Conservation (phyloP, 2,113 vertebrate species). For the Brachionichthys hirsutus region DNA sequence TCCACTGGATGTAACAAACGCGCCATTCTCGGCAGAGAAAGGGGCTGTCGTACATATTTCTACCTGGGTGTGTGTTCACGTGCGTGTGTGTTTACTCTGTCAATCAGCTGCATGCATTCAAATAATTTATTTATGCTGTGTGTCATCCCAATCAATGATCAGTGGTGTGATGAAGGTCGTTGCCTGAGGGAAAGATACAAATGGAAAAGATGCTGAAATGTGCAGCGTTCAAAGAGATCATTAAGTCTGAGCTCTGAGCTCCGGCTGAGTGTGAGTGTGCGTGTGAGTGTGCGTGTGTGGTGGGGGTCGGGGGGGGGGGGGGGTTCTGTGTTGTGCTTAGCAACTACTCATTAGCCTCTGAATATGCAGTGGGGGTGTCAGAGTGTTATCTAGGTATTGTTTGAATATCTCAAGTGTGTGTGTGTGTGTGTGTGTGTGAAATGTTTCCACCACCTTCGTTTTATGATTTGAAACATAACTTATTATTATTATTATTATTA, state of each 20-base stretch:
- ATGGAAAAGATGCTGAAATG: conserved; percentile 39
- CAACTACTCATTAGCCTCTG: conserved; percentile 58
- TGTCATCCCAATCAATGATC: conserved; percentile 50
- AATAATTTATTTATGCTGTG: conserved; percentile 58
- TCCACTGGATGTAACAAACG: conserved; percentile 22
- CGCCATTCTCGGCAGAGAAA: conserved; percentile 12
- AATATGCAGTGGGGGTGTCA: conserved; percentile 48
- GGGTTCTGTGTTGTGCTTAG: conserved; percentile 22
- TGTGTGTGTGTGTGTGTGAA: neutral
- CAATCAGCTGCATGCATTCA: neutral
- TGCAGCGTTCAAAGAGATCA: conserved; percentile 53
- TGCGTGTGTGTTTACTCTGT: conserved; percentile 1
- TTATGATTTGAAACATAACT: conserved; percentile 2
- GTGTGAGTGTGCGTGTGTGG: conserved; percentile 9
- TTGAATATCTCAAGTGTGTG: conserved; percentile 45
- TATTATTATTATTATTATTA: too few relatives aligned
- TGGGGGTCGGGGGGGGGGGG: conserved; percentile 8
- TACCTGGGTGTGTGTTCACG: conserved; percentile 1
- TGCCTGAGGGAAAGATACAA: conserved; percentile 54
- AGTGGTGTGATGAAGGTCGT: conserved; percentile 57
- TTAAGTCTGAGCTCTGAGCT: conserved; percentile 39
- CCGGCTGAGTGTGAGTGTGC: conserved; percentile 1
- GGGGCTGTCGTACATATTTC: conserved; percentile 36
- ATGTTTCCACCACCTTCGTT: conserved; percentile 9
- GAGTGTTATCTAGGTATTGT: conserved; percentile 49